phyloP scores from a whole-genome alignment of 2,113 vertebrate genomes.

The Malaclemys terrapin region DNA sequence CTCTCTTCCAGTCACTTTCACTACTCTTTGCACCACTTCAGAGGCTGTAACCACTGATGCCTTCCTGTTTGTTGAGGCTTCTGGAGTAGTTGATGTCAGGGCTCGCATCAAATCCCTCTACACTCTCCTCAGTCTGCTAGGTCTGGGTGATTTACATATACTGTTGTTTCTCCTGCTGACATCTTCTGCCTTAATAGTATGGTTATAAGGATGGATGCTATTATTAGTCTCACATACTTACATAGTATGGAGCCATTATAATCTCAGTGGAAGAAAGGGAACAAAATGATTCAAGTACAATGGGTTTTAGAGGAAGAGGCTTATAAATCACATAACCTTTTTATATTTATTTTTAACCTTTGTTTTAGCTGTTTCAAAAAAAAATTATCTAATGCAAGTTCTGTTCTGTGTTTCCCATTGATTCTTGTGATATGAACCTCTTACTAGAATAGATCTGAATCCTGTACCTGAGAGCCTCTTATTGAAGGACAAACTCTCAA shows the following conservation, averaged over 20 bases:
- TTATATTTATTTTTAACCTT: conserved; percentile 52
- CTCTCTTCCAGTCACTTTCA: not conserved
- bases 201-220: conserved; percentile 63
- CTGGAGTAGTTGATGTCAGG: not conserved
- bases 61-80: not conserved
- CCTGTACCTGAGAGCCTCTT: not conserved
- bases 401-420: not conserved
- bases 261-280: conserved; percentile 46
- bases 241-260: conserved; percentile 42
- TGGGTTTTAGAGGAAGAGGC: conserved; percentile 37
- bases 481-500: not conserved
- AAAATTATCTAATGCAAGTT: not conserved
- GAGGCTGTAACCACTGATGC: not conserved
- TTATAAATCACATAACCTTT: not conserved
- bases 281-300: conserved; percentile 61
- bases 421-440: not conserved
- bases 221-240: conserved; percentile 68
- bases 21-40: not conserved
- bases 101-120: conserved; percentile 22
- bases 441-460: not conserved
- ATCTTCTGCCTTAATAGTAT: conserved; percentile 57
- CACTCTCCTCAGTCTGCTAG: conserved; percentile 49
- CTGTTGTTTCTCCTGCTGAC: conserved; percentile 66
- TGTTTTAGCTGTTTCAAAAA: not conserved
- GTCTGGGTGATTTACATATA: conserved; percentile 56